Percentiles rank a stretch among this genome's conserved stretches.
Conservation (phyloP, 1,140 invertebrate genomes). For the Orius insidiosus region DNA sequence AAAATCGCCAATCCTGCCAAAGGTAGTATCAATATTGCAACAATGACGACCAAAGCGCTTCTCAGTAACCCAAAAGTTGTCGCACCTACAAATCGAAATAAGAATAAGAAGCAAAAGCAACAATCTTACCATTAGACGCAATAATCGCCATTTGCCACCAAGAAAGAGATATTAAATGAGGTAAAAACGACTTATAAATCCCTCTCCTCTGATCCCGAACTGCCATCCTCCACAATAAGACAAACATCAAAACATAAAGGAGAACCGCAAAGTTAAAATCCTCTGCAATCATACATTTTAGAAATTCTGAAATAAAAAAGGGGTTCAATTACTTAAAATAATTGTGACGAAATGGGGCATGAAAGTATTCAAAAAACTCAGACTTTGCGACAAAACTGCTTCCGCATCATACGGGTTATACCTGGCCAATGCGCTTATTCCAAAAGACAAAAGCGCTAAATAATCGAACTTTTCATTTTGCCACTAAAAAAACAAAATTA, state of each 20-base stretch:
- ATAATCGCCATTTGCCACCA: slow-evolving; percentile 72
- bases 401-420: slow-evolving; percentile 64
- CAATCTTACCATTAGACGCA: slow-evolving; percentile 42
- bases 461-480: slow-evolving; percentile 34
- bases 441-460: slow-evolving; percentile 55
- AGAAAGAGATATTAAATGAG: slow-evolving; percentile 68
- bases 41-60: slow-evolving; percentile 54
- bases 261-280: slow-evolving; percentile 33
- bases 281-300: too few species aligned
- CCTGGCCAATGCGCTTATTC: slow-evolving; percentile 60
- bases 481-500: slow-evolving; percentile 13
- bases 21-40: slow-evolving; percentile 56
- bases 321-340: too few species aligned
- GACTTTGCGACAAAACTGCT: slow-evolving; percentile 55
- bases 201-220: slow-evolving; percentile 55
- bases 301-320: too few species aligned
- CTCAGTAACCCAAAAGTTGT: slow-evolving; percentile 51
- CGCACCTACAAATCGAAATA: slow-evolving; percentile 15
- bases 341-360: too few species aligned
- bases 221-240: slow-evolving; percentile 54
- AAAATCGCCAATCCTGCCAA: slow-evolving; percentile 55
- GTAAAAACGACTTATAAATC: slow-evolving; percentile 55
- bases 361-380: slow-evolving; percentile 61
- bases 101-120: background rate
- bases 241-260: slow-evolving; percentile 56